These are phyloP conservation scores for Sinocyclocheilus maitianheensis DNA, from an alignment of 2,113 vertebrate species.

Conservation along the genomic window DNA sequence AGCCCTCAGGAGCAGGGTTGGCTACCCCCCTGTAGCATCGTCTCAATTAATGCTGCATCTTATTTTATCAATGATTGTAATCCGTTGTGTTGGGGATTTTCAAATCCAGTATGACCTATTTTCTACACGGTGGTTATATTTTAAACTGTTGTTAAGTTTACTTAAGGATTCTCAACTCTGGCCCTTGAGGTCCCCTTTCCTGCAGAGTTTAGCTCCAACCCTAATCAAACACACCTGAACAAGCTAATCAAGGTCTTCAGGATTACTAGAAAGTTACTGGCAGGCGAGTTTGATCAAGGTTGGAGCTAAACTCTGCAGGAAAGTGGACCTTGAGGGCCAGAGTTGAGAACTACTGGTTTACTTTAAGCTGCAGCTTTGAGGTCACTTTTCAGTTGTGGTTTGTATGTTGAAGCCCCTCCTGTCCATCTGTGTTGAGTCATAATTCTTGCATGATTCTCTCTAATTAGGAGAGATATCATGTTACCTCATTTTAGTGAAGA, in stretches of 20 bases:
- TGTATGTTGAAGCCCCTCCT: not conserved
- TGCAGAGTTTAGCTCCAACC: no score
- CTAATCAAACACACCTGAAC: no score
- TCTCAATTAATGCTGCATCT: not conserved
- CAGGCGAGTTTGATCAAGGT: no score
- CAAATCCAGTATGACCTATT: constrained; percentile 20
- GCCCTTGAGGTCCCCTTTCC: no score
- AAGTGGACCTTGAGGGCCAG: no score
- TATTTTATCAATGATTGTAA: not conserved
- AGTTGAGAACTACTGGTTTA: no score
- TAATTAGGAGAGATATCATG: not conserved
- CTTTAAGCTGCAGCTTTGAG: constrained; percentile 4
- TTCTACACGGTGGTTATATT: not conserved
- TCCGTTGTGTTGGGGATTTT: not conserved
- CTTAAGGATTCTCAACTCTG: no score
- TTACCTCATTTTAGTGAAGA: not conserved
- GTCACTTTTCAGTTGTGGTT: not conserved
- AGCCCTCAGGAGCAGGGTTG: not conserved
- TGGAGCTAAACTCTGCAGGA: no score
- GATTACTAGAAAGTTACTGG: no score
- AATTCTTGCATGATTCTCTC: not conserved
- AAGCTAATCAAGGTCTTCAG: no score
- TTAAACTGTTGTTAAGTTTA: no score
- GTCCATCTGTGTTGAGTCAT: not conserved
- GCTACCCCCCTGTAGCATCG: not conserved